phyloP scores from a whole-genome alignment of 2,797 vertebrate species.

The Trachops cirrhosus region DNA sequence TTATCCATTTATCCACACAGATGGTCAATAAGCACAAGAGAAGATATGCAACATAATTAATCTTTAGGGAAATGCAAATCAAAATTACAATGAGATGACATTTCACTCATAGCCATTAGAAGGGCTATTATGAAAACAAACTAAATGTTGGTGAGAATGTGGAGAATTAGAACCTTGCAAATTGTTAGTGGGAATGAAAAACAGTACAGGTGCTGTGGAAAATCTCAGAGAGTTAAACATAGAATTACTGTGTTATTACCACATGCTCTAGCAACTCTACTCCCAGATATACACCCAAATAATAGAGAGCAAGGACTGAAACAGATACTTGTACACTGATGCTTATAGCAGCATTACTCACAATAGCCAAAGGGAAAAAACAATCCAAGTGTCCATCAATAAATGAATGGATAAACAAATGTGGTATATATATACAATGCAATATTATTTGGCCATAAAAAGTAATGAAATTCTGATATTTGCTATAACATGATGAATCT shows the following conservation, averaged over 20 bases:
- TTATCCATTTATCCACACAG: not conserved
- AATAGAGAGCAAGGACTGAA: not conserved
- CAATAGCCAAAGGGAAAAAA: not conserved
- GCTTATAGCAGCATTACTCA: not conserved
- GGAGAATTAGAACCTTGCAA: not conserved
- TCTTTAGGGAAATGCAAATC: not conserved
- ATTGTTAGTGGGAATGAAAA: not conserved
- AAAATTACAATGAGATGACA: not conserved
- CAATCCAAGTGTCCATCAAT: not conserved
- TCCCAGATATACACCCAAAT: not conserved
- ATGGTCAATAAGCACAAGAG: not conserved
- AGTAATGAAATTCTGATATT: conserved; percentile 2
- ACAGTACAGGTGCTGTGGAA: not conserved
- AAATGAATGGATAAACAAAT: not conserved
- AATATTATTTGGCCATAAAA: not conserved
- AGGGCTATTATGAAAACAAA: not conserved
- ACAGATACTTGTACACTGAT: not conserved
- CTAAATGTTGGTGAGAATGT: not conserved
- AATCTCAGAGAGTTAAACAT: not conserved
- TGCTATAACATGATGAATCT: not conserved
- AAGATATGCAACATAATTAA: not conserved
- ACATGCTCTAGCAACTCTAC: not conserved
- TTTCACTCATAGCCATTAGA: not conserved
- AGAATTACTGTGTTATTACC: not conserved
- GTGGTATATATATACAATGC: not conserved